These are phyloP conservation scores for Scomber japonicus DNA, from an alignment of 2,113 vertebrate species.

Conservation along the genomic window DNA sequence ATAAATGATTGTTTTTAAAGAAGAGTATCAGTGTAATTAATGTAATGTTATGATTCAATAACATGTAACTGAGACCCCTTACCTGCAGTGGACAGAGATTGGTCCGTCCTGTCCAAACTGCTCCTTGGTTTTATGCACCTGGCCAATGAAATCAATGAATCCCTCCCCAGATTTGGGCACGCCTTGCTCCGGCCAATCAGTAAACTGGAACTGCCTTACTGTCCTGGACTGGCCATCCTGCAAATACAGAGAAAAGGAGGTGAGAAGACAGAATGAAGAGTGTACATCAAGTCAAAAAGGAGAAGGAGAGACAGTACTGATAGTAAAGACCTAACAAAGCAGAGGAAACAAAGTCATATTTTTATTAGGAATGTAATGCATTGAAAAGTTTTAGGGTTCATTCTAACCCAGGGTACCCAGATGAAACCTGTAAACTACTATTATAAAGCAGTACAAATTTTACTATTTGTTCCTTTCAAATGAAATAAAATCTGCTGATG, in stretches of 20 bases:
- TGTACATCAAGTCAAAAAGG: not conserved
- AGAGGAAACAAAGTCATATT: not conserved
- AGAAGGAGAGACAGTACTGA: not conserved
- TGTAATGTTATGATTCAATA: too few relatives aligned
- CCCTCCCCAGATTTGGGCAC: slow-evolving; percentile 98
- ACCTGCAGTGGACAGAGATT: slow-evolving; percentile 99
- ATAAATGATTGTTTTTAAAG: too few relatives aligned
- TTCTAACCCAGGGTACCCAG: not conserved
- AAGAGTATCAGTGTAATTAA: not conserved
- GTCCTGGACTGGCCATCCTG: slow-evolving; percentile 98
- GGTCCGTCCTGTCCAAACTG: slow-evolving; percentile 99
- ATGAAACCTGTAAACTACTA: too few relatives aligned
- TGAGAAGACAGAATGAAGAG: not conserved
- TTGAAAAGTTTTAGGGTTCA: not conserved
- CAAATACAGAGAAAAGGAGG: slow-evolving; percentile 18
- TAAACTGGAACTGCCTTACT: slow-evolving; percentile 99
- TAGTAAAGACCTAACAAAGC: too few relatives aligned
- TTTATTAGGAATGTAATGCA: not conserved
- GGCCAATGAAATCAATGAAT: slow-evolving; percentile 98
- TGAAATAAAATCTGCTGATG: not conserved
- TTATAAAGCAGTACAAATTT: too few relatives aligned
- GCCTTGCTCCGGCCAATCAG: slow-evolving; percentile 97
- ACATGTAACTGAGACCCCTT: slow-evolving; percentile 19
- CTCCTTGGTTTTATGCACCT: slow-evolving; percentile 99
- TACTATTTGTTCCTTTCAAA: slow-evolving; percentile 1